phyloP scores from a whole-genome alignment of 2,888 invertebrate genomes.

The Sisyra terminalis region DNA sequence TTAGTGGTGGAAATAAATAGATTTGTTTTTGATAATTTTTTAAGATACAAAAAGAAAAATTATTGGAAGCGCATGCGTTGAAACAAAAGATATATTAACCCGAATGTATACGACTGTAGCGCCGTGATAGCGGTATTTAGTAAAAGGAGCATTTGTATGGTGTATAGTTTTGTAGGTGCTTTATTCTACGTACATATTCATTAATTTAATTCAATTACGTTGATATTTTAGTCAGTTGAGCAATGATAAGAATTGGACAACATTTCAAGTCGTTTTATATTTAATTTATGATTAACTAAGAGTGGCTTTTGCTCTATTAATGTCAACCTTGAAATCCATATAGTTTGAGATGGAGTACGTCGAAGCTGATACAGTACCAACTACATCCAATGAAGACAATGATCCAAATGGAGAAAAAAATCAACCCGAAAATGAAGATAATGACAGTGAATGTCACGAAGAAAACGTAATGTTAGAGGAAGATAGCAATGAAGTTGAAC shows the following conservation, averaged over 20 bases:
- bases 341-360: not conserved
- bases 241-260: no score
- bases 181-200: not conserved
- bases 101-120: not conserved
- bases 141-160: not conserved
- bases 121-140: no score
- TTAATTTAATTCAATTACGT: not conserved
- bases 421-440: not conserved
- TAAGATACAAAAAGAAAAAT: no score
- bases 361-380: not conserved
- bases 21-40: no score
- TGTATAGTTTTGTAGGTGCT: not conserved
- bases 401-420: not conserved
- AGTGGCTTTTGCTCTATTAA: not conserved
- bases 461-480: not conserved
- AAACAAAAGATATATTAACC: not conserved
- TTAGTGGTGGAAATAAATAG: no score
- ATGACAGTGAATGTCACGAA: not conserved
- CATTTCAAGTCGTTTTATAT: no score
- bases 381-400: not conserved
- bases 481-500: not conserved
- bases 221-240: not conserved
- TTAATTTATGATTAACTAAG: no score
- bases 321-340: conserved; percentile 3
- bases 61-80: no score